phyloP scores from a whole-genome alignment of 92 coral and sea anemone genomes.

The Epizoanthus scotinus region DNA sequence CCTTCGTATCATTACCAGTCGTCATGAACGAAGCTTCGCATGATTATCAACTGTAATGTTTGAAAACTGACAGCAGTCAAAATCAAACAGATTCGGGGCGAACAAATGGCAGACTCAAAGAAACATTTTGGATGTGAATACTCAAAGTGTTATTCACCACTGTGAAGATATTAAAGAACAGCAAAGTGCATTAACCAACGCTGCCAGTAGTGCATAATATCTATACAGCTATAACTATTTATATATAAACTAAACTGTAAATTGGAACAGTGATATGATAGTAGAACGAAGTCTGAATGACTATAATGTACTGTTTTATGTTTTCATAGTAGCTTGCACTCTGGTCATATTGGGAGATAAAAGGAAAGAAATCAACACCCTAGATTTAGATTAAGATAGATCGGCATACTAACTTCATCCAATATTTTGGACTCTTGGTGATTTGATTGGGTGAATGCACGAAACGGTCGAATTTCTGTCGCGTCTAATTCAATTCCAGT shows the following conservation, averaged over 20 bases:
- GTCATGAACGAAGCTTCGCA: constrained; percentile 14
- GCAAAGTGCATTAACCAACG: neutral
- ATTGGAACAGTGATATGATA: neutral
- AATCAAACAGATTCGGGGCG: neutral
- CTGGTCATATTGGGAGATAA: too few relatives aligned
- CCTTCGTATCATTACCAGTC: constrained; percentile 80
- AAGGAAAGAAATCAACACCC: too few relatives aligned
- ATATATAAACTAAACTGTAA: neutral
- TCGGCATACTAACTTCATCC: too few relatives aligned
- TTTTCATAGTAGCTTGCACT: too few relatives aligned
- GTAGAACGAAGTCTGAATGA: too few relatives aligned
- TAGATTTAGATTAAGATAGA: too few relatives aligned
- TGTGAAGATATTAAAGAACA: neutral
- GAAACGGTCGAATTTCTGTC: too few relatives aligned
- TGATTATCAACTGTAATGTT: neutral
- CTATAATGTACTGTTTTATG: neutral
- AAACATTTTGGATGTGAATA: neutral
- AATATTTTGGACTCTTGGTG: too few relatives aligned
- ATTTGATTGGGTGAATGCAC: too few relatives aligned
- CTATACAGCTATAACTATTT: neutral
- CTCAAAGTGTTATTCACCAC: neutral
- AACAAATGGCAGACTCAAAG: neutral
- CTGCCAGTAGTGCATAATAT: neutral
- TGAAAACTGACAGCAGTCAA: neutral
- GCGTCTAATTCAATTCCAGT: too few relatives aligned